These are phyloP conservation scores for Eubucco bourcierii DNA, from an alignment of 2,113 vertebrate genomes.

Conservation along the genomic window DNA sequence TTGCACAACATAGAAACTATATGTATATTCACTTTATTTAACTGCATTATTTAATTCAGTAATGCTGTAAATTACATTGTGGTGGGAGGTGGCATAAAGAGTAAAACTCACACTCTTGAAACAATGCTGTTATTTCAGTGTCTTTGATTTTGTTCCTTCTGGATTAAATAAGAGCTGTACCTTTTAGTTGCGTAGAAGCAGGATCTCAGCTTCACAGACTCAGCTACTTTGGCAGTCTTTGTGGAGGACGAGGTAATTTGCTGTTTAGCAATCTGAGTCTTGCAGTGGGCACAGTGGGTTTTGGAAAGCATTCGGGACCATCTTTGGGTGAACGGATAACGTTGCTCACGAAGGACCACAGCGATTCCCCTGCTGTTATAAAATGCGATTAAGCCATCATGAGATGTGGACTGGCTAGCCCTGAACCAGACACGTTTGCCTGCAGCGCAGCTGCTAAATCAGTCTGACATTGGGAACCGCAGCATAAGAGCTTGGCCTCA, in stretches of 20 bases:
- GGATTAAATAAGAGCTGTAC: neutral
- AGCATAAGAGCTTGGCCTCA: neutral
- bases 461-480: slow-evolving; percentile 40
- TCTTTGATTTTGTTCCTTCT: neutral
- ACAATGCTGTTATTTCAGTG: neutral
- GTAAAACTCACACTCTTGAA: neutral
- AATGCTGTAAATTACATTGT: neutral
- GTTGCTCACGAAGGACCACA: neutral
- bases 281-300: neutral
- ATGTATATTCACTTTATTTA: neutral
- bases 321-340: neutral
- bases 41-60: neutral
- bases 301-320: neutral
- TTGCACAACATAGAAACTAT: neutral
- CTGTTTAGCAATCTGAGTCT: neutral
- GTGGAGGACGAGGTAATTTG: neutral
- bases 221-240: neutral
- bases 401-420: neutral
- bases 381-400: slow-evolving; percentile 52
- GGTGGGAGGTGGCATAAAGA: neutral
- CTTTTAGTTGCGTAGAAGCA: neutral
- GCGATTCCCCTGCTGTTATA: neutral
- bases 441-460: slow-evolving; percentile 1
- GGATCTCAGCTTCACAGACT: neutral
- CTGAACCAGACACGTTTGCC: neutral